phyloP scores from a whole-genome alignment of 1,140 invertebrate genomes.

The Aleiodes sp. region DNA sequence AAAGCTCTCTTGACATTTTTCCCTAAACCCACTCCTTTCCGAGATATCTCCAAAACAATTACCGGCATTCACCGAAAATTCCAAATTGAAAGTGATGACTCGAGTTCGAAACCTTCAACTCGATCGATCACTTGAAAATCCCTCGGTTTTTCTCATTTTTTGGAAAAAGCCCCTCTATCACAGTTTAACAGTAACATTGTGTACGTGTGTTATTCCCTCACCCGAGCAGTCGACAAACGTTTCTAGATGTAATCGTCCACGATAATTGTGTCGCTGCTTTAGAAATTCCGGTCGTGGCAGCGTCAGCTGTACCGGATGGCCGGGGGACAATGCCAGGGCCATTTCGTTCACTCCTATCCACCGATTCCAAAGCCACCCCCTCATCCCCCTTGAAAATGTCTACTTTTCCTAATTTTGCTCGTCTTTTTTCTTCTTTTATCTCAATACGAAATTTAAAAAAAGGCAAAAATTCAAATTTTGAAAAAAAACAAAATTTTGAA shows the following conservation, averaged over 20 bases:
- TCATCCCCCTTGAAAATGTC: constrained; percentile 17
- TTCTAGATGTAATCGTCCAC: constrained; percentile 30
- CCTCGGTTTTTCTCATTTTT: not conserved
- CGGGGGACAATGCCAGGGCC: constrained; percentile 10
- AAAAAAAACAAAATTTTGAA: not conserved
- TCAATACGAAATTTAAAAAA: too few relatives aligned
- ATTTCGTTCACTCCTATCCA: constrained; percentile 6
- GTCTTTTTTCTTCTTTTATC: constrained; percentile 10
- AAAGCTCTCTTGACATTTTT: too few relatives aligned
- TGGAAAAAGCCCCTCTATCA: not conserved
- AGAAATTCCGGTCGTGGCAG: constrained; percentile 29
- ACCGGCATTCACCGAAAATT: too few relatives aligned
- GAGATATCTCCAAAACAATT: too few relatives aligned
- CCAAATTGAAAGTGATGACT: too few relatives aligned
- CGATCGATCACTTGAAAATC: too few relatives aligned
- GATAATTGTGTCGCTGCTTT: constrained; percentile 33
- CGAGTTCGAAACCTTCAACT: too few relatives aligned
- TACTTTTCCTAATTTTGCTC: constrained; percentile 37
- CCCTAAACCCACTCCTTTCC: too few relatives aligned
- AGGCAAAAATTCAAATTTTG: not conserved
- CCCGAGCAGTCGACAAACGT: constrained; percentile 8
- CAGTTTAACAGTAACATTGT: constrained; percentile 11
- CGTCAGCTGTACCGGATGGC: constrained; percentile 32
- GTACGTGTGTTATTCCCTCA: not conserved
- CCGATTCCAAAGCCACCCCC: not conserved